Evolutionary conservation across 1,140 invertebrate genomes (phyloP).

Genomic region (Heliothis subflexa): DNA sequence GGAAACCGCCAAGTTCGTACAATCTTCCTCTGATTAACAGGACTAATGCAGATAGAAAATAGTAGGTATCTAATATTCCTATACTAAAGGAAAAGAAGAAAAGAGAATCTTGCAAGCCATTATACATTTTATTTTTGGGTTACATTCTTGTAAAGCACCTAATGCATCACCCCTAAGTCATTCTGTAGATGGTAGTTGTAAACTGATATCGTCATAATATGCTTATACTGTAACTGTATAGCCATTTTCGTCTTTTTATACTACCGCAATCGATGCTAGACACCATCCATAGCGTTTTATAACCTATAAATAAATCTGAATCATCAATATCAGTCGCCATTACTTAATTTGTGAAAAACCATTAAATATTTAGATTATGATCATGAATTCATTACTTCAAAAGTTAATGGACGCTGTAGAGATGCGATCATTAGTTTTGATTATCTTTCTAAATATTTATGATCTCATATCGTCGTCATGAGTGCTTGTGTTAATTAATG

Average conservation of each 20-base stretch:
- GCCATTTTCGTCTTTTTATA: neutral
- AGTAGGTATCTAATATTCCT: too few relatives aligned
- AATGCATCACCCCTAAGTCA: too few relatives aligned
- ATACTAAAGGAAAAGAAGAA: neutral
- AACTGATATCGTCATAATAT: neutral
- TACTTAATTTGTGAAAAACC: conserved; percentile 24
- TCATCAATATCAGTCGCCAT: conserved; percentile 26
- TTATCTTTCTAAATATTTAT: conserved; percentile 11
- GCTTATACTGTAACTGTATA: neutral
- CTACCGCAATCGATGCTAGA: neutral
- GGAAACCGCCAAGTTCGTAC: too few relatives aligned
- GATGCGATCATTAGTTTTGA: conserved; percentile 19
- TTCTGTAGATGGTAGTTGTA: neutral
- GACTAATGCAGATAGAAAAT: too few relatives aligned
- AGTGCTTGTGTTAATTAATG: conserved; percentile 10
- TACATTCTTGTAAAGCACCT: too few relatives aligned
- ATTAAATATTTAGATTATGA: conserved; percentile 33
- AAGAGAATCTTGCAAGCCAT: too few relatives aligned
- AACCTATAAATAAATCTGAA: neutral
- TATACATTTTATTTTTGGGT: too few relatives aligned
- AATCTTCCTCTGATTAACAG: too few relatives aligned
- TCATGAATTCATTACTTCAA: conserved; percentile 18
- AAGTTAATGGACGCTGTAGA: conserved; percentile 2
- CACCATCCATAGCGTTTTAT: neutral
- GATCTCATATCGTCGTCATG: neutral